These are phyloP conservation scores for Ophioderma brevispina DNA, from an alignment of 35 echinoderm and acorn worm genomes.

Conservation along the genomic window DNA sequence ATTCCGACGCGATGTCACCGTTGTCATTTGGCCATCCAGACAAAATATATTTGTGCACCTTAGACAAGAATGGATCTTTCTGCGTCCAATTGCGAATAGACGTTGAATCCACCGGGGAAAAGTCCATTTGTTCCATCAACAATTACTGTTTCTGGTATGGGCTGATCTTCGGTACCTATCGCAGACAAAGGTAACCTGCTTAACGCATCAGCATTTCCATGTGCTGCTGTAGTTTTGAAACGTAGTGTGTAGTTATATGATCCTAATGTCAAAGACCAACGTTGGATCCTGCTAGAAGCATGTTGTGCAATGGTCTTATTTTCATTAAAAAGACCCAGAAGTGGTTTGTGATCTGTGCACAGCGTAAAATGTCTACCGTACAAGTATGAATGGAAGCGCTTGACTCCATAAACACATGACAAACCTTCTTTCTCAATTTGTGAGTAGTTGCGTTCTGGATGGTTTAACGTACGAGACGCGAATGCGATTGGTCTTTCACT, in stretches of 20 bases:
- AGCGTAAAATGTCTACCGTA: conserved; percentile 61
- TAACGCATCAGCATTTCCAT: conserved; percentile 12
- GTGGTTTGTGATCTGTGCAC: conserved; percentile 70
- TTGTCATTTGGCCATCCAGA: background rate
- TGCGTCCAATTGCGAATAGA: too few relatives aligned
- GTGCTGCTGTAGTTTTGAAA: background rate
- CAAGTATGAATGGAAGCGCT: conserved; percentile 63
- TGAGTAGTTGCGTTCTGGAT: conserved; percentile 64
- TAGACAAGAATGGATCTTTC: conserved; percentile 8
- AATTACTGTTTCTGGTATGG: too few relatives aligned
- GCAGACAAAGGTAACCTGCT: too few relatives aligned
- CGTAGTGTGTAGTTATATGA: background rate
- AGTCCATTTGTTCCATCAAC: too few relatives aligned
- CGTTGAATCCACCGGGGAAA: too few relatives aligned
- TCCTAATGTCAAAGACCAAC: background rate
- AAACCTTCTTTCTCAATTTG: conserved; percentile 67
- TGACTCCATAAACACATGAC: conserved; percentile 47
- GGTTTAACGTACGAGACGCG: conserved; percentile 44
- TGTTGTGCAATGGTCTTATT: background rate
- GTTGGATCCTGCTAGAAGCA: background rate
- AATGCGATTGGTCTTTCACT: conserved; percentile 54
- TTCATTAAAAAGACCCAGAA: conserved; percentile 35
- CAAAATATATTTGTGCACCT: background rate
- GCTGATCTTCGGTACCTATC: too few relatives aligned
- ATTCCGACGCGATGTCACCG: too few relatives aligned